Base-by-base conservation (phyloP, 2,888 invertebrate genomes). In the Cybosia mesomella region DNA sequence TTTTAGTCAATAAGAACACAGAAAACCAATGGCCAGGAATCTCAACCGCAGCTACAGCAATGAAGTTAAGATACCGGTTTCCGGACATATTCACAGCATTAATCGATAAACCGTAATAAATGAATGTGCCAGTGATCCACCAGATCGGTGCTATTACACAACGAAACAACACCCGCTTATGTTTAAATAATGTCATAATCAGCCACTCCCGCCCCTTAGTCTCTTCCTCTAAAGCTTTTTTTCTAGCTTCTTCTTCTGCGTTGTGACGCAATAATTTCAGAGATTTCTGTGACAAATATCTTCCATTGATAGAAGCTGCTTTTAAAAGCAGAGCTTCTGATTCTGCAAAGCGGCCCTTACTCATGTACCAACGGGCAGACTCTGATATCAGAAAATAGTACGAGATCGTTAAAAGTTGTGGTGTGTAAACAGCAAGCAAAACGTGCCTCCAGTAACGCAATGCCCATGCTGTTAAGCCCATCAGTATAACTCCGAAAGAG, bases 361-460 rank as follows among this genome's bases (percentile, higher is more conserved):
- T 96, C 75, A 97, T 89, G 64, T 97, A 95, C 98, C 98, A 98
- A 65, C 98, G 95, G 0, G 97, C 95, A 2, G 97, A 97, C 87
- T 97, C 97, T 0, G 96, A 96, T 68, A 97, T 90, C 11, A 96
- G 80, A 96, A 97, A 97, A 74, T 96, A 96, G 81, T 97, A 97
- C 9, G 94, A 85, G 43, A 98, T 84, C 49, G 97, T 95, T 0
- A 97, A 81, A 15, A 97, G 86, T 18, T 96, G 96, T 0, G 98
- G 98, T 0, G 95, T 87, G 83, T 97, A 98, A 15, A 97, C 90
- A 4, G 96, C 92, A 21, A 96, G 93, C 9, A 97, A 95, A 3
- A 97, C 89, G 53, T 91, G 85, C 79, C 96, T 95, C 98, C 98
- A 98, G 83, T 97, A 93, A 55, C 95, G 95, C 0, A 96, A 92